These are phyloP conservation scores for Leuciscus waleckii DNA, from an alignment of 2,797 vertebrate genomes.

Conservation along the genomic window DNA sequence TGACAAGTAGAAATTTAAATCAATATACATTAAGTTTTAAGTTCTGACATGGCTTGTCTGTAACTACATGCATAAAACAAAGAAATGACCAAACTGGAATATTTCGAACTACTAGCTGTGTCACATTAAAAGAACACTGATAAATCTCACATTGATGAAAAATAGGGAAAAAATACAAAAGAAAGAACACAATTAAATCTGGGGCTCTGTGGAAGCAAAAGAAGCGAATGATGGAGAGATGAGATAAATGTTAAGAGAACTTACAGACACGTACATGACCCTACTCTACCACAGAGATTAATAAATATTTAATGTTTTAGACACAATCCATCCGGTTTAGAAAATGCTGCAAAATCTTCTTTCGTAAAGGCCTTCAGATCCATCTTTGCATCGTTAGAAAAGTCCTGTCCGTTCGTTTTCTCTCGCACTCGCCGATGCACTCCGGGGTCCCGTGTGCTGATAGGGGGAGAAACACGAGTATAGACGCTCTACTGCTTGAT, in stretches of 20 bases:
- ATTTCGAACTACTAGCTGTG: slow-evolving; percentile 28
- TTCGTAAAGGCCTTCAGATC: slow-evolving; percentile 50
- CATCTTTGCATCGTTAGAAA: slow-evolving; percentile 34
- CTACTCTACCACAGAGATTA: slow-evolving; percentile 57
- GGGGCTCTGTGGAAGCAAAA: slow-evolving; percentile 36
- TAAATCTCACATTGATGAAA: slow-evolving; percentile 30
- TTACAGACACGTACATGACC: slow-evolving; percentile 50
- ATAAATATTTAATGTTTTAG: slow-evolving; percentile 66
- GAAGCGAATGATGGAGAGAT: slow-evolving; percentile 31
- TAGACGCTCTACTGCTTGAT: slow-evolving; percentile 20
- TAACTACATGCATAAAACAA: slow-evolving; percentile 61
- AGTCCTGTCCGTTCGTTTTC: slow-evolving; percentile 14
- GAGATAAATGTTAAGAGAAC: slow-evolving; percentile 55
- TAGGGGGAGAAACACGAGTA: slow-evolving; percentile 8
- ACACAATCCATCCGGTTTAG: slow-evolving; percentile 55
- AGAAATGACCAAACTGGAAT: slow-evolving; percentile 52
- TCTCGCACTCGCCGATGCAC: background rate
- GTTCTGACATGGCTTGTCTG: slow-evolving; percentile 51
- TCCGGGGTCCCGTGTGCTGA: slow-evolving; percentile 9
- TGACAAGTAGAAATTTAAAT: slow-evolving; percentile 35
- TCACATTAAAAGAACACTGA: slow-evolving; percentile 48
- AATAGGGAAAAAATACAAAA: slow-evolving; percentile 32
- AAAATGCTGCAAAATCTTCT: slow-evolving; percentile 40
- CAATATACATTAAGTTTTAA: slow-evolving; percentile 8
- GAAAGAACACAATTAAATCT: slow-evolving; percentile 31